phyloP scores from a whole-genome alignment of 2,113 vertebrate species.

The Pseudois nayaur region DNA sequence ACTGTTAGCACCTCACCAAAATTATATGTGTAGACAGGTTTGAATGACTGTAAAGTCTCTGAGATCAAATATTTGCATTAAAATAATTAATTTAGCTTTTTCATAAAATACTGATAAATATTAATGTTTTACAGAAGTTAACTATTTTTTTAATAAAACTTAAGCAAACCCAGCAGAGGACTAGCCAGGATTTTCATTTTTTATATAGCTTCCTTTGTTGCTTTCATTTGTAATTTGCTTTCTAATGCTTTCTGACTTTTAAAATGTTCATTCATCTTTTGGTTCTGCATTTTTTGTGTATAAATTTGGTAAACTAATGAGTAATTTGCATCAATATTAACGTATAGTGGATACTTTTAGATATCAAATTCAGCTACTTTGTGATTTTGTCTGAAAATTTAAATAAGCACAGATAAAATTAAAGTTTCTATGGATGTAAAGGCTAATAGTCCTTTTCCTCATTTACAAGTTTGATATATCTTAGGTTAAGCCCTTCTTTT shows the following conservation, averaged over 20 bases:
- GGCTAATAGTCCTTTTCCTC: background rate
- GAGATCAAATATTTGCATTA: background rate
- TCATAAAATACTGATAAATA: background rate
- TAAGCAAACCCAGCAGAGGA: background rate
- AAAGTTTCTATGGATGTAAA: background rate
- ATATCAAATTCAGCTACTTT: background rate
- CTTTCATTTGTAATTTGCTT: background rate
- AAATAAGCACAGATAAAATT: background rate
- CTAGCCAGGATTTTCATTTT: background rate
- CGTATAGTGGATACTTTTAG: background rate
- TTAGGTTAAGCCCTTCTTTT: background rate
- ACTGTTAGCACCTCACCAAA: background rate
- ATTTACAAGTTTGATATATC: background rate
- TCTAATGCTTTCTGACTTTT: background rate
- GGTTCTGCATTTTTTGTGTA: background rate
- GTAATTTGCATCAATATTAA: background rate
- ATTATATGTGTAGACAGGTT: background rate
- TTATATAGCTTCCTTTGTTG: background rate
- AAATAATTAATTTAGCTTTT: background rate
- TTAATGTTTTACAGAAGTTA: background rate
- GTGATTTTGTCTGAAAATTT: background rate
- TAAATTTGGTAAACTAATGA: background rate
- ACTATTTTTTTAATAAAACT: background rate
- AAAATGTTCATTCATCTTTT: background rate
- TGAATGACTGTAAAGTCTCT: background rate